Conservation (phyloP, 2,113 vertebrate genomes). For the Dissostichus mawsoni region DNA sequence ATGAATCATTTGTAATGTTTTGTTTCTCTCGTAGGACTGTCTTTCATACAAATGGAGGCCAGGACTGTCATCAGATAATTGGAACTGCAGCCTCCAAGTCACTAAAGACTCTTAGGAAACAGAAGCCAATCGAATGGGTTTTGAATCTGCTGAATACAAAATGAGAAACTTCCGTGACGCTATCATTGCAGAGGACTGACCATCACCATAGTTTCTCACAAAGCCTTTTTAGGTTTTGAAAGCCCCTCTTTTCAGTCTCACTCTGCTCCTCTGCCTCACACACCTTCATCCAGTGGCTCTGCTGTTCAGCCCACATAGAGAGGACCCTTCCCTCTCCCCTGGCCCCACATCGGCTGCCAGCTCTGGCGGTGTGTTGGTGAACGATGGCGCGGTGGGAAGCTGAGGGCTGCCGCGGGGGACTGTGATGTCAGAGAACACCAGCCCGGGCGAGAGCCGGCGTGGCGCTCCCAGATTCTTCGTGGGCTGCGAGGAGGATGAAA, state of each 20-base stretch:
- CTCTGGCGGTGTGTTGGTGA: slow-evolving; percentile 72
- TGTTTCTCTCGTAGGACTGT: slow-evolving; percentile 48
- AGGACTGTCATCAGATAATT: slow-evolving; percentile 20
- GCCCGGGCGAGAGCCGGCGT: slow-evolving; percentile 89
- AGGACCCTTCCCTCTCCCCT: slow-evolving; percentile 25
- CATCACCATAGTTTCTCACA: neutral
- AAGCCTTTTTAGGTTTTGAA: neutral
- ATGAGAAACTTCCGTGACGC: slow-evolving; percentile 28
- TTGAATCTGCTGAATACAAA: slow-evolving; percentile 30
- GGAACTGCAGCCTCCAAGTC: slow-evolving; percentile 11
- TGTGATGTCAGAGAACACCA: slow-evolving; percentile 96
- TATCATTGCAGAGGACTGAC: neutral
- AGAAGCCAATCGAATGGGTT: slow-evolving; percentile 15
- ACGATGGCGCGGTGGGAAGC: slow-evolving; percentile 83
- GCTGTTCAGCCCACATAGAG: slow-evolving; percentile 27
- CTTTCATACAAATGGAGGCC: slow-evolving; percentile 37
- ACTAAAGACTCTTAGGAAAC: slow-evolving; percentile 12
- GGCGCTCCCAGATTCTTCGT: slow-evolving; percentile 96
- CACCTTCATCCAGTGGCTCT: slow-evolving; percentile 3
- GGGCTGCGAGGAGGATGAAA: slow-evolving; percentile 95
- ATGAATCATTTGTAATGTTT: slow-evolving; percentile 3
- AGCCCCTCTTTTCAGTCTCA: neutral
- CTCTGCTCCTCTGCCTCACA: neutral
- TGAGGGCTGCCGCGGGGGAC: slow-evolving; percentile 85
- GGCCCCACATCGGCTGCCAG: slow-evolving; percentile 39